Evolutionary conservation across 2,113 vertebrate genomes (phyloP).

Genomic region (Shinisaurus crocodilurus): DNA sequence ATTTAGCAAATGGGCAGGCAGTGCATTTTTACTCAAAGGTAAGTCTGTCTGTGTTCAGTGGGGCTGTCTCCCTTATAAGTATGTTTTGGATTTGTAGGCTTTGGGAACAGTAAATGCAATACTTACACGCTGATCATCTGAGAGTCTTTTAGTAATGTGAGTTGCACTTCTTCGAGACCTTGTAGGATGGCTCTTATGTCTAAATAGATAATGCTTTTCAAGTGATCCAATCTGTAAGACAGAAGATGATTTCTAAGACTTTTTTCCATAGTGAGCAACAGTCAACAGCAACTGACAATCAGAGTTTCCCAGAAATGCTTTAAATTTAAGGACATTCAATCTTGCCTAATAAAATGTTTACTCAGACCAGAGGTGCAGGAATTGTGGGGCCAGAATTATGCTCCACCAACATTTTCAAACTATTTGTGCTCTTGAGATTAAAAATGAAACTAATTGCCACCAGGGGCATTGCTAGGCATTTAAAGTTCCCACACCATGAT

Average conservation of each 20-base stretch:
- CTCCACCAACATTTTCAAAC: background rate
- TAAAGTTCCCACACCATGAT: too few species aligned
- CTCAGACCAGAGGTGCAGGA: background rate
- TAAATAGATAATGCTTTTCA: conserved; percentile 94
- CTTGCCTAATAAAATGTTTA: background rate
- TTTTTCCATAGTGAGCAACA: background rate
- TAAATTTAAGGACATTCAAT: background rate
- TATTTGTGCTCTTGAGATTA: background rate
- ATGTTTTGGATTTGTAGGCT: background rate
- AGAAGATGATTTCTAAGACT: background rate
- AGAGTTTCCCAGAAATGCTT: rapidly evolving
- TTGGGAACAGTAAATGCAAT: background rate
- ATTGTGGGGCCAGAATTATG: background rate
- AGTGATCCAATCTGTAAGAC: conserved; percentile 91
- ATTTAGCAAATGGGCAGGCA: background rate
- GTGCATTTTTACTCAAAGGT: background rate
- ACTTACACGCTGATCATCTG: conserved; percentile 92
- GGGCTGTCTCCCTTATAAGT: background rate
- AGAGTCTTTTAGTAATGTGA: conserved; percentile 91
- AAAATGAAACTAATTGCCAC: background rate
- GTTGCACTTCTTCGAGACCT: conserved; percentile 88
- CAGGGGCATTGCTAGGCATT: background rate
- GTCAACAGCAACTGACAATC: background rate
- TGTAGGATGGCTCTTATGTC: conserved; percentile 86
- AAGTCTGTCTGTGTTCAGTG: background rate